These are phyloP conservation scores for Pogonognathellus flavescens DNA, from an alignment of 1,140 invertebrate genomes.

Conservation along the genomic window DNA sequence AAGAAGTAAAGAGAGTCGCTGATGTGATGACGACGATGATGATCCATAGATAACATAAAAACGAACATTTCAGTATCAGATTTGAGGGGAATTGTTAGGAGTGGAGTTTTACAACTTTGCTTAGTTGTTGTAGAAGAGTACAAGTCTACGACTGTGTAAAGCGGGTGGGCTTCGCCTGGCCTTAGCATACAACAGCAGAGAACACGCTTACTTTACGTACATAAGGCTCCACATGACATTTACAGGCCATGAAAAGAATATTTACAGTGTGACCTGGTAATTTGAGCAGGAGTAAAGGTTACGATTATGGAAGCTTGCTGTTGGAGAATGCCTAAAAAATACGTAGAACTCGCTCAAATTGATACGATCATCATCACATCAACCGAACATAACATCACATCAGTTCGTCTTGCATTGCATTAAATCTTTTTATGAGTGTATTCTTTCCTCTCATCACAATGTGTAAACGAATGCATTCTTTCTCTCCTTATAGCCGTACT, in stretches of 20 bases:
- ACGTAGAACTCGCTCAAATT: conserved; percentile 48
- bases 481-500: neutral
- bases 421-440: conserved; percentile 35
- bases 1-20: conserved; percentile 41
- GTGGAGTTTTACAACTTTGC: conserved; percentile 47
- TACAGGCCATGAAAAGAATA: conserved; percentile 55
- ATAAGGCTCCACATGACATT: conserved; percentile 53
- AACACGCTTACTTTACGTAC: conserved; percentile 47
- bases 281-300: conserved; percentile 54
- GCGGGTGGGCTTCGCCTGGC: conserved; percentile 29
- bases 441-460: conserved; percentile 49
- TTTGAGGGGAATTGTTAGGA: conserved; percentile 52
- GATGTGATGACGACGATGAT: conserved; percentile 42
- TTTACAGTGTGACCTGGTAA: conserved; percentile 56
- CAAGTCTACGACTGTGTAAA: neutral
- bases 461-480: conserved; percentile 47
- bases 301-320: conserved; percentile 52
- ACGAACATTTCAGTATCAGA: conserved; percentile 52
- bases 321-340: conserved; percentile 48
- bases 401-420: conserved; percentile 46
- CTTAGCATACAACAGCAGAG: neutral
- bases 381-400: conserved; percentile 48
- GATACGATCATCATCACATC: conserved; percentile 51
- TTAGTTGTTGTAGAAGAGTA: conserved; percentile 29
- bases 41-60: conserved; percentile 49